Base-by-base conservation (phyloP, 2,797 vertebrate genomes). In the Macrochelys suwanniensis region DNA sequence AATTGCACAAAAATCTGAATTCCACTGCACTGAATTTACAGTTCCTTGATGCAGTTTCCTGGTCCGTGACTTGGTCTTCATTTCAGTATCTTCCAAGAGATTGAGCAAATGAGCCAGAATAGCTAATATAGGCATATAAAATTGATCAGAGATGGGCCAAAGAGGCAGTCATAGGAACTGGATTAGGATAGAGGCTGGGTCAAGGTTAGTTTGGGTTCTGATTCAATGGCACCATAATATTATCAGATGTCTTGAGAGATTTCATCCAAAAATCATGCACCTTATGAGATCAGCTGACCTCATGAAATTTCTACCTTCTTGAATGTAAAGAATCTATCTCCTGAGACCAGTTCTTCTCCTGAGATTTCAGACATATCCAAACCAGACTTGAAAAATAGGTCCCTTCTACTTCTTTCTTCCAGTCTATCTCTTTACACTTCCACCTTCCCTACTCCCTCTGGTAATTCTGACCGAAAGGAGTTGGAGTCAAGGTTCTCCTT, bases 291-390 rank as follows among this genome's bases (percentile, higher is more conserved):
- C 42, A 78, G 33, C 28, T 80, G 79, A 78, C 33, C 7, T 85
- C n/a, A 45, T 19, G 33, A 37, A 78, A 87, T 83, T 83, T 28
- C 33, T 25, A 65, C 26, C 53, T 88, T 87, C 12, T 21, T 71
- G 15, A 74, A 13, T 5, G 57, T 42, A 42, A 71, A 23, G 68
- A 42, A 71, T 37, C 12, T 50, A 3, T 2, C 47, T 59, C 47
- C 9, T 47, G 68, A 42, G 37, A 42, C 25, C 21, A 19, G 16
- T 78, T 78, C 11, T 74, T 89, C 42, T 65, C n/a, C 5, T 5
- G 57, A 37, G 1, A 65, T 45, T 89, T 94, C 84, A 80, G 42
- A 42, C 53, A 19, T 87, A 51, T 90, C 84, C 23, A 92, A 94
- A 83, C 11, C 25, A 50, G 50, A 54, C 80, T 65, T 33, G 78